These are phyloP conservation scores for Catharus ustulatus DNA, from an alignment of 2,797 vertebrate species.

Conservation along the genomic window DNA sequence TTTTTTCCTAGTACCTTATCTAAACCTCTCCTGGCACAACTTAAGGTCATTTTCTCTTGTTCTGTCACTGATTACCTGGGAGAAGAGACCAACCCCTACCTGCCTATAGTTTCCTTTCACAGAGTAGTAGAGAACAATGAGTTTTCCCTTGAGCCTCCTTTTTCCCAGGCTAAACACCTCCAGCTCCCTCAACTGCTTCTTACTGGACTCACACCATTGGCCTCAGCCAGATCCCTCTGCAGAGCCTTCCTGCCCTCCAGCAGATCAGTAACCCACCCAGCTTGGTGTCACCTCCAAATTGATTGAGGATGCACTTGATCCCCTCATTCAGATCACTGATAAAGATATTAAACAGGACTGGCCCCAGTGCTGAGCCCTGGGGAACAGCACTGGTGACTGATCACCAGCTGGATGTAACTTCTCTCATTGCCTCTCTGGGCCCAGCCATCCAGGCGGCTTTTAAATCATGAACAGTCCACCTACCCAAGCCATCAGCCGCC, in stretches of 20 bases:
- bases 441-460: neutral
- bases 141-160: neutral
- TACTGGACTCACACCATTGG: fast-evolving
- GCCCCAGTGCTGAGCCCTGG: neutral
- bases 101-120: neutral
- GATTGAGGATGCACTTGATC: fast-evolving
- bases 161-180: neutral
- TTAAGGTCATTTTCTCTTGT: neutral
- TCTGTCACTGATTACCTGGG: neutral
- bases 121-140: neutral
- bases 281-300: neutral
- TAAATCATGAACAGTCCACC: fast-evolving
- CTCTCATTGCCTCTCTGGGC: neutral
- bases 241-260: neutral
- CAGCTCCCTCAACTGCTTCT: neutral
- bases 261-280: neutral
- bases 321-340: neutral
- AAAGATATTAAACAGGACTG: neutral
- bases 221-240: neutral
- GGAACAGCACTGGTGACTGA: neutral
- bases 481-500: neutral
- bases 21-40: neutral
- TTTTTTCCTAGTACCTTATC: neutral
- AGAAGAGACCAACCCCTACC: neutral
- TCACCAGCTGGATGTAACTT: neutral